Conservation (phyloP, 2,113 vertebrate species). For the Nannobrachium achirus region DNA sequence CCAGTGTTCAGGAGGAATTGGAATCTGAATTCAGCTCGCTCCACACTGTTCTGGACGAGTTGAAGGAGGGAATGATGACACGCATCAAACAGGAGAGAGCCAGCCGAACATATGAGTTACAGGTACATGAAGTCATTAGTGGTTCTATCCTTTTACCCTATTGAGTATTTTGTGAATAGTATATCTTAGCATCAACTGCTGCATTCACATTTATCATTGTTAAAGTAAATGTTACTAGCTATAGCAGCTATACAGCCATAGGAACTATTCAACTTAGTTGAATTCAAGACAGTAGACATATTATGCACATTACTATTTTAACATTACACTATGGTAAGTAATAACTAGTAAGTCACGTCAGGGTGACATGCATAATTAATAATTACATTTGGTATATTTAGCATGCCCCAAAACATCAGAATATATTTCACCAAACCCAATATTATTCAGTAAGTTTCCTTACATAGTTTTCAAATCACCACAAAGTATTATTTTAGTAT, state of each 20-base stretch:
- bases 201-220: background rate
- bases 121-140: slow-evolving; percentile 69
- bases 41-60: slow-evolving; percentile 85
- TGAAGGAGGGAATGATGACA: slow-evolving; percentile 91
- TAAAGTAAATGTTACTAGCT: background rate
- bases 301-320: too few relatives aligned
- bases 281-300: too few relatives aligned
- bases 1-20: slow-evolving; percentile 87
- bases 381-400: too few relatives aligned
- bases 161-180: background rate
- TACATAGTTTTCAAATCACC: background rate
- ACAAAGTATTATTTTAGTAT: background rate
- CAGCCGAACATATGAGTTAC: slow-evolving; percentile 90
- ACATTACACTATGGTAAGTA: too few relatives aligned
- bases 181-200: background rate
- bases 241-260: background rate
- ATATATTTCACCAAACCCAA: too few relatives aligned
- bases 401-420: too few relatives aligned
- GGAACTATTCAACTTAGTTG: background rate
- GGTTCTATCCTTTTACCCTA: background rate
- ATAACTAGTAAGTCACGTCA: too few relatives aligned
- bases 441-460: too few relatives aligned
- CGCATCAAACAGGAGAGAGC: slow-evolving; percentile 94
- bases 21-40: slow-evolving; percentile 89
- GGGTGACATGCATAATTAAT: too few relatives aligned